Evolutionary conservation across 2,797 vertebrate genomes (phyloP), one percentile per base, ranked within the genome.

Genomic region (Mus caroli): DNA sequence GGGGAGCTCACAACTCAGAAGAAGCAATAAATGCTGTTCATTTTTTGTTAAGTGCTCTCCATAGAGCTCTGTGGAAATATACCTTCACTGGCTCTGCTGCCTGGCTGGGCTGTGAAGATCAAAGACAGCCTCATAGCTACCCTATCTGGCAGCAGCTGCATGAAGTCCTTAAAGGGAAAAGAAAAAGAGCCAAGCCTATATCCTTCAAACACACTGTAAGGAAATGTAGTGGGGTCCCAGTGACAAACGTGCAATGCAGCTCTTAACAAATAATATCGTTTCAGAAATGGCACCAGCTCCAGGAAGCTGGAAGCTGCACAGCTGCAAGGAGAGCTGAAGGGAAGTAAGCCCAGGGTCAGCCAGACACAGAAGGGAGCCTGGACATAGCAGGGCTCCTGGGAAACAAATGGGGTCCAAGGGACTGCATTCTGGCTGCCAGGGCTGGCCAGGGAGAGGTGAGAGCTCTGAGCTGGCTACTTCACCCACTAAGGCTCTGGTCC

Each of bases 21-120:
- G 58, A 52, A 73, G 85, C 14, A 40, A 24, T 19, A 24, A 54
- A 69, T 17, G 1, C 28, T 9, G 50, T 43, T 82, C 50, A 22
- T 71, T 28, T 26, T 43, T 67, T 69, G 17, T 43, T 73, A 89
- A 75, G 60, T 71, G 13, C 78, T 76, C 84, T 67, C 98, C 98
- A 98, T 97, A 98, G 98, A 97, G 97, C 98, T 98, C 98, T 98
- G 98, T 98, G 98, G 98, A 99, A 98, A 99, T 98, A 98, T 98
- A 98, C 98, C 98, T 98, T 98, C 98, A 97, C 98, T 98, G 96
- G 98, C 98, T 90, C 98, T 98, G 99, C 98, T 99, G 99, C 98
- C 98, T 98, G 99, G 99, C 98, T 98, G 95, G 93, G 97, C 98
- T 97, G 97, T 85, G 86, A 28, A 98, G 98, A 99, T 99, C 98